Evolutionary conservation across 1,140 invertebrate genomes (phyloP).

Genomic region (Drosophila guanche): DNA sequence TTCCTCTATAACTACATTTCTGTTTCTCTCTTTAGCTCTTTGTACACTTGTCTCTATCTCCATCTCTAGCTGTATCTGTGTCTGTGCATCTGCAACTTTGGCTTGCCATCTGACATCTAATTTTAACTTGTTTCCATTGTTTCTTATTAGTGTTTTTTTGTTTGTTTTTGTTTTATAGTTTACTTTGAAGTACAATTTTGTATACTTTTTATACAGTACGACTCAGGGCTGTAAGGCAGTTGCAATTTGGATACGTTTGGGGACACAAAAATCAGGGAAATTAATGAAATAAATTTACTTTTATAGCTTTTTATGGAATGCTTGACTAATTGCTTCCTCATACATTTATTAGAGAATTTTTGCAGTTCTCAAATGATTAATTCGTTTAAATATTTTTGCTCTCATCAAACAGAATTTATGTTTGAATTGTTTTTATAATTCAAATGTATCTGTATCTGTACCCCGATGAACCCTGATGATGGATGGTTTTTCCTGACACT

Average conservation of each 20-base stretch:
- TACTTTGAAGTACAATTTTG: conserved; percentile 15
- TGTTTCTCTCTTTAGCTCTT: conserved; percentile 7
- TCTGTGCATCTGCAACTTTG: conserved; percentile 10
- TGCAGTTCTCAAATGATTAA: too few species aligned
- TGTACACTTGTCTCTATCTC: conserved; percentile 25
- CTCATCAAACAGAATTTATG: too few species aligned
- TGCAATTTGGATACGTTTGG: too few species aligned
- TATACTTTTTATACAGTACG: conserved; percentile 22
- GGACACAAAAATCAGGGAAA: neutral
- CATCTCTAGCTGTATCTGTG: conserved; percentile 9
- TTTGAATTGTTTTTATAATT: too few species aligned
- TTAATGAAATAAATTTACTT: neutral
- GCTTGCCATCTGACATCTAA: conserved; percentile 51
- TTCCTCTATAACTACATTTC: conserved; percentile 7
- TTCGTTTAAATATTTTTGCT: too few species aligned
- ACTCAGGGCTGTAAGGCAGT: conserved; percentile 2
- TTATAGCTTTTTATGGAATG: too few species aligned
- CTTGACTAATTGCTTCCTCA: too few species aligned
- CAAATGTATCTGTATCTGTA: too few species aligned
- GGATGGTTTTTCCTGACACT: too few species aligned
- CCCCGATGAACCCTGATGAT: too few species aligned
- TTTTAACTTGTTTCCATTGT: conserved; percentile 47
- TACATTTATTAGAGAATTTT: too few species aligned
- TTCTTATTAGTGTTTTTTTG: conserved; percentile 10
- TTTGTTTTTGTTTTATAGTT: conserved; percentile 24